Evolutionary conservation across 1,140 invertebrate species (phyloP), one percentile per base, ranked within the genome.

Genomic region (Papilio machaon): DNA sequence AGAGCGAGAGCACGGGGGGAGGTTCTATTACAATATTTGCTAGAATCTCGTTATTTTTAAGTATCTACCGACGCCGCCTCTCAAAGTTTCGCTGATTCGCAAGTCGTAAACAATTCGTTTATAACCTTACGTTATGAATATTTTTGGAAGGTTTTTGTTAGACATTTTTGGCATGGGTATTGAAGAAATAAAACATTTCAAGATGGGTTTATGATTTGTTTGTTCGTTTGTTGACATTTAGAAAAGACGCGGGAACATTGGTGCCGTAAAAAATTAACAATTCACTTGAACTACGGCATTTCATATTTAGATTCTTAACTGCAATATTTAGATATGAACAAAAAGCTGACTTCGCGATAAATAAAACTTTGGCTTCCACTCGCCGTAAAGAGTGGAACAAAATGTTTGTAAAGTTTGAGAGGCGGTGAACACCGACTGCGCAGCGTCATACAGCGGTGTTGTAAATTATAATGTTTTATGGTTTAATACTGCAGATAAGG

Each of bases 391-490:
- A 17, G 70, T 58, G 76, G 80, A 80, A 76, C 46, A 76, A 30
- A 76, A 76, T 76, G 74, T 76, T 76, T 76, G 19, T 52, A n/a
- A 76, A 84, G 43, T 89, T 90, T 91, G 86, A 89, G 86, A 82
- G 84, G 52, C 85, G 49, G 70, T 54, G 84, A 79, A 82, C 83
- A 80, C 85, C 88, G 85, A 87, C 84, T 86, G 88, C 87, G 86
- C 84, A 85, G 82, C 91, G 87, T 91, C 91, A 91, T 88, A 89
- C 86, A 89, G 80, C 83, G 87, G 84, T 84, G 91, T 84, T 90
- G 88, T 94, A 94, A 94, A 94, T 94, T 93, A 94, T 93, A 92
- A 94, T 94, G 92, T 92, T 94, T 94, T 93, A 94, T 93, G 91
- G 93, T 91, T 94, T 94, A 93, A 94, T 94, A 94, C 92, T 89